phyloP scores from a whole-genome alignment of 37 sponge, comb jelly and placozoan species.

The Crambe crambe region DNA sequence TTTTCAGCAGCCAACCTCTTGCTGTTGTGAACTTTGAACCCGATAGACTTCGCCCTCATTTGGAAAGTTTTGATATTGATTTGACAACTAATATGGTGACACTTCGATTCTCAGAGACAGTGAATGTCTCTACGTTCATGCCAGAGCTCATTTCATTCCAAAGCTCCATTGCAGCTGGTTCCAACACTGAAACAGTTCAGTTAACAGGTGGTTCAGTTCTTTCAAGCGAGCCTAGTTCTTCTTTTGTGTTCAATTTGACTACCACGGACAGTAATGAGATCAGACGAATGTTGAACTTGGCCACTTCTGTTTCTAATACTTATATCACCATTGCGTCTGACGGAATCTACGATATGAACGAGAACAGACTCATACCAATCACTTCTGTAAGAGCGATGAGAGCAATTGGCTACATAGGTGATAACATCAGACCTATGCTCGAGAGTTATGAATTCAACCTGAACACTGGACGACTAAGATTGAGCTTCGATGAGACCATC shows the following conservation, averaged over 20 bases:
- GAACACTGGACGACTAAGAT: slow-evolving; percentile 55
- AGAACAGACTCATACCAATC: slow-evolving; percentile 70
- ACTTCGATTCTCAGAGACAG: slow-evolving; percentile 85
- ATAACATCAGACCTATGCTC: slow-evolving; percentile 56
- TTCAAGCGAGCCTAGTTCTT: slow-evolving; percentile 27
- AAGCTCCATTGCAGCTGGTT: not conserved
- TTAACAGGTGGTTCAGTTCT: slow-evolving; percentile 57
- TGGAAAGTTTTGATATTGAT: slow-evolving; percentile 46
- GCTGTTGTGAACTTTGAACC: slow-evolving; percentile 61
- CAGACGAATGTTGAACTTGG: slow-evolving; percentile 38
- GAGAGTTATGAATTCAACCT: slow-evolving; percentile 66
- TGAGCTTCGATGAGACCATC: slow-evolving; percentile 87
- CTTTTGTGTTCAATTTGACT: slow-evolving; percentile 49
- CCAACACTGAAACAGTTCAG: slow-evolving; percentile 27
- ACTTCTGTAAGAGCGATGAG: slow-evolving; percentile 55
- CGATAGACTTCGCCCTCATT: slow-evolving; percentile 69
- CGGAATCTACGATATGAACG: slow-evolving; percentile 82
- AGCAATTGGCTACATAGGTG: slow-evolving; percentile 57
- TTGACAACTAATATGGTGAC: slow-evolving; percentile 51
- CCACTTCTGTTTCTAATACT: slow-evolving; percentile 46
- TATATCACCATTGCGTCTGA: slow-evolving; percentile 82
- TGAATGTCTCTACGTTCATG: slow-evolving; percentile 64
- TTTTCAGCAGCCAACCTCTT: slow-evolving; percentile 28
- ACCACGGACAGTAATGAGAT: slow-evolving; percentile 58
- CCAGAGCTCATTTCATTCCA: slow-evolving; percentile 67